Conservation (phyloP, 2,888 invertebrate genomes). For the Hedya salicella region DNA sequence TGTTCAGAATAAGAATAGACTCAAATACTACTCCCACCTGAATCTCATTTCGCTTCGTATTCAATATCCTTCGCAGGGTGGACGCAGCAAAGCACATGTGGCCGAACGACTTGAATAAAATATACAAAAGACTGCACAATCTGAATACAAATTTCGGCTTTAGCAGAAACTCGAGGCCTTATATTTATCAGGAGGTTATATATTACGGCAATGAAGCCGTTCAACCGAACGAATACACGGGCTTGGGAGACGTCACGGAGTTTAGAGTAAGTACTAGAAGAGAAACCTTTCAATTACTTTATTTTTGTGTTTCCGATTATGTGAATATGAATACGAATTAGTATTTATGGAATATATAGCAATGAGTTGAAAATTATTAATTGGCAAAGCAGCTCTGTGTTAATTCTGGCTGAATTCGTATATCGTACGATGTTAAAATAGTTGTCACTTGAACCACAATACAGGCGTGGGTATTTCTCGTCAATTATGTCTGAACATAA, state of each 20-base stretch:
- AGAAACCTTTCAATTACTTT: slow-evolving; percentile 32
- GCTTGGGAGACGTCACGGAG: slow-evolving; percentile 89
- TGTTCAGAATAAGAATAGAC: no score
- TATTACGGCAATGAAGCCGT: slow-evolving; percentile 83
- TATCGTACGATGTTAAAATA: no score
- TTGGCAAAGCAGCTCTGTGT: no score
- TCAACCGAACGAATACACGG: slow-evolving; percentile 75
- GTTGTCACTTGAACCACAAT: no score
- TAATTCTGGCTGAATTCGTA: no score
- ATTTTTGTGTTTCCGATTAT: background rate
- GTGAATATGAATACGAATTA: background rate
- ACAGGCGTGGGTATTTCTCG: no score
- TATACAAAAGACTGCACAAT: slow-evolving; percentile 85
- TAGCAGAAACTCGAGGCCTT: slow-evolving; percentile 84
- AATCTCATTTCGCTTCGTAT: background rate
- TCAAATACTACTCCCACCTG: no score
- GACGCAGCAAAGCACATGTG: slow-evolving; percentile 92
- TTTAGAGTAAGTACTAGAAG: slow-evolving; percentile 78
- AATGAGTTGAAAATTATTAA: no score
- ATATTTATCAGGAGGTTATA: slow-evolving; percentile 89
- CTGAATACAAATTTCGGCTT: slow-evolving; percentile 87
- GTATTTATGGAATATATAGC: no score
- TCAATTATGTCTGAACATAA: no score
- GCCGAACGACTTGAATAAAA: slow-evolving; percentile 88
- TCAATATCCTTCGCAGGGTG: slow-evolving; percentile 81